Percentiles rank a stretch among this genome's conserved stretches.
These are phyloP conservation scores for Syngnathus acus DNA, from an alignment of 2,797 vertebrate genomes.

Conservation along the genomic window DNA sequence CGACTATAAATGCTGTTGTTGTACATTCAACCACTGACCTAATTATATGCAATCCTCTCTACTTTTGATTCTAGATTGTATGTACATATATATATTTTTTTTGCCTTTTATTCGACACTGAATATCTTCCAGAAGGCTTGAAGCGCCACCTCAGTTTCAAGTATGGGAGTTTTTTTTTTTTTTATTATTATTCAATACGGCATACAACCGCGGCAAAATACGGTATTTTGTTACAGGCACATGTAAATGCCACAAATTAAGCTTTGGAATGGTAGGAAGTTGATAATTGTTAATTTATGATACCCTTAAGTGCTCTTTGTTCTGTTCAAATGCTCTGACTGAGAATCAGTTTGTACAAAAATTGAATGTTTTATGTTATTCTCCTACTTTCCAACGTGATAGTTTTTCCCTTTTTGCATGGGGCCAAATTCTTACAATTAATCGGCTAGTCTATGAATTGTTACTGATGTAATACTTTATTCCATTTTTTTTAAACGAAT, in stretches of 20 bases:
- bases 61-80: conserved; percentile 44
- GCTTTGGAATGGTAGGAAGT: conserved; percentile 40
- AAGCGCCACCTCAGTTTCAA: conserved; percentile 25
- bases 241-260: conserved; percentile 52
- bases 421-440: conserved; percentile 27
- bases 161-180: conserved; percentile 27
- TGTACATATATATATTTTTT: neutral
- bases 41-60: neutral
- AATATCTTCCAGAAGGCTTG: conserved; percentile 24
- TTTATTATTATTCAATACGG: conserved; percentile 19
- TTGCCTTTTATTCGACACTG: conserved; percentile 32
- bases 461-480: conserved; percentile 2
- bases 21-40: conserved; percentile 17
- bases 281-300: conserved; percentile 67
- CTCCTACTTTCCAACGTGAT: conserved; percentile 63
- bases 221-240: conserved; percentile 24
- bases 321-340: conserved; percentile 65
- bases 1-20: conserved; percentile 12
- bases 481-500: neutral
- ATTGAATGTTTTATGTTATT: conserved; percentile 57
- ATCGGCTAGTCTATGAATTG: conserved; percentile 14
- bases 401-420: conserved; percentile 20
- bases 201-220: conserved; percentile 28
- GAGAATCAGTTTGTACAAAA: conserved; percentile 59
- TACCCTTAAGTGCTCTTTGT: conserved; percentile 56